Evolutionary conservation across 1,140 invertebrate genomes (phyloP).

Genomic region (Platyscapa corneri): DNA sequence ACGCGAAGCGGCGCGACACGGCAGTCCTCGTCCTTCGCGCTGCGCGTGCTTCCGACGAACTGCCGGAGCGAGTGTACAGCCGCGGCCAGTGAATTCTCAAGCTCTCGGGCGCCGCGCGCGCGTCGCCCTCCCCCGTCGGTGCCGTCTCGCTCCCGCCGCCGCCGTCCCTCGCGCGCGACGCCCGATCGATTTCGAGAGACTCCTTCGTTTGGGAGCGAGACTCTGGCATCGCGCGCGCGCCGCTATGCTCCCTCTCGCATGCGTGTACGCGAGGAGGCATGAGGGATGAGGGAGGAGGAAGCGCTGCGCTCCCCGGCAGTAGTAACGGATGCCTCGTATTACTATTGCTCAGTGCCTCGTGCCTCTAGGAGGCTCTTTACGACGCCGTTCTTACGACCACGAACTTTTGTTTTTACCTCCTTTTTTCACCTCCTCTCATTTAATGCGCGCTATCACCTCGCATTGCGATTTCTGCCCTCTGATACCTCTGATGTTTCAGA

Average conservation of each 20-base stretch:
- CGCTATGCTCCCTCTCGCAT: background rate
- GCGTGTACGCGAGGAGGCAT: background rate
- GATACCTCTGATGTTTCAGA: no score
- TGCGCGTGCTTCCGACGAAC: conserved; percentile 12
- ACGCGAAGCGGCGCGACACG: background rate
- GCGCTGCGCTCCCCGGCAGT: background rate
- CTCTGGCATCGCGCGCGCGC: conserved; percentile 15
- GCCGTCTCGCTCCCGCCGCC: background rate
- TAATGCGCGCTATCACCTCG: no score
- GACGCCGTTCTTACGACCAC: no score
- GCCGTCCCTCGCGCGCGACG: background rate
- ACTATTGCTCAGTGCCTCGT: background rate
- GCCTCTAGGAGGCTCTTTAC: background rate
- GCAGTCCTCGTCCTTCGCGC: background rate
- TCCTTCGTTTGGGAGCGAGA: conserved; percentile 28
- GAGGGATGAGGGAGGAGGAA: background rate
- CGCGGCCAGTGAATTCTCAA: conserved; percentile 5
- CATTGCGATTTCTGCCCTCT: background rate
- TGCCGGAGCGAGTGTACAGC: background rate
- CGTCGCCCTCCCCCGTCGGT: background rate
- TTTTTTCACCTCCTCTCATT: no score
- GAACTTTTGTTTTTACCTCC: no score
- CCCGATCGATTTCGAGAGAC: conserved; percentile 39
- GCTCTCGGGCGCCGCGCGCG: background rate
- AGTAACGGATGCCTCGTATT: conserved; percentile 18